phyloP scores from a whole-genome alignment of 2,797 vertebrate genomes.

The Danio kyathit region DNA sequence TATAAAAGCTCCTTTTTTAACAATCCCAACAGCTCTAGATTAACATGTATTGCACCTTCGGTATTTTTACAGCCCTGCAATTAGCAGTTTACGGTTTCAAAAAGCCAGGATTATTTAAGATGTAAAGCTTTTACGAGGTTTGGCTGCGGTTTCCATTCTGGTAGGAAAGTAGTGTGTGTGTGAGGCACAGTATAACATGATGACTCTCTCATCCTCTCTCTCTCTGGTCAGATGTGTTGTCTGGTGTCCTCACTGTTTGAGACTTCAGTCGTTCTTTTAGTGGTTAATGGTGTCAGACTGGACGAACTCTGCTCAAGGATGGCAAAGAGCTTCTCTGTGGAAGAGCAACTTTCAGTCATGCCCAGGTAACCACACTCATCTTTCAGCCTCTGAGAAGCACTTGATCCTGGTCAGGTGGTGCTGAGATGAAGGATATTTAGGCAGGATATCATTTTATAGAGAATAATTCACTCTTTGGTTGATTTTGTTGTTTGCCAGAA shows the following conservation, averaged over 20 bases:
- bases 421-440: neutral
- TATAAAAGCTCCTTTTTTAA: neutral
- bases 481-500: conserved; percentile 3
- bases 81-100: conserved; percentile 64
- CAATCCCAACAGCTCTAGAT: conserved; percentile 14
- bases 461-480: neutral
- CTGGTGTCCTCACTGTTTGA: conserved; percentile 85
- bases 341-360: conserved; percentile 75
- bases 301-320: conserved; percentile 58
- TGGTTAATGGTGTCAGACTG: conserved; percentile 67
- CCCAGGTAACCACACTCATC: conserved; percentile 79
- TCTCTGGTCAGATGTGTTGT: conserved; percentile 77
- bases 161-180: conserved; percentile 52
- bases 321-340: conserved; percentile 12
- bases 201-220: conserved; percentile 11
- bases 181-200: conserved; percentile 50
- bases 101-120: conserved; percentile 57
- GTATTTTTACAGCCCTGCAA: conserved; percentile 54
- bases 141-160: conserved; percentile 57
- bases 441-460: neutral
- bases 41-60: conserved; percentile 42
- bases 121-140: conserved; percentile 59
- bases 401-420: neutral
- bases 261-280: conserved; percentile 75
- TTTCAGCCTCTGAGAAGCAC: neutral